phyloP scores from a whole-genome alignment of 64 coral and sea anemone species.

The Pocillopora damicornis region DNA sequence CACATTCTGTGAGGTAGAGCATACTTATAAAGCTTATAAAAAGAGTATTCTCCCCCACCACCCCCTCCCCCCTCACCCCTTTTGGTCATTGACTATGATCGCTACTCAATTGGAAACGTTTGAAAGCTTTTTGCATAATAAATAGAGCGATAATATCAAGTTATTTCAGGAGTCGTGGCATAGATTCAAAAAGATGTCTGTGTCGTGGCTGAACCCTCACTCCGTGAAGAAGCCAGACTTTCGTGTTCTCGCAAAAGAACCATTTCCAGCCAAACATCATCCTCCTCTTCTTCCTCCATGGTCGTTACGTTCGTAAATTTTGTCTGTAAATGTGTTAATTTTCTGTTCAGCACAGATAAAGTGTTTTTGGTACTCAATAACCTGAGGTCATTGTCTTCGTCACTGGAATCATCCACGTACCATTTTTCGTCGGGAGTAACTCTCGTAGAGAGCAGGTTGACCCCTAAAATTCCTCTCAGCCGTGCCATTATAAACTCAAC shows the following conservation, averaged over 20 bases:
- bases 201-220: neutral
- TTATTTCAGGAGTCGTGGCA: too few species aligned
- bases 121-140: too few species aligned
- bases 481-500: slow-evolving; percentile 19
- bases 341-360: neutral
- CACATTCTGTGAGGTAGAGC: too few species aligned
- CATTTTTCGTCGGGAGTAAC: slow-evolving; percentile 3
- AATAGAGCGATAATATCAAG: too few species aligned
- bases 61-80: too few species aligned
- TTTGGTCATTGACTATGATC: too few species aligned
- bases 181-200: neutral
- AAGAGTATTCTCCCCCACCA: too few species aligned
- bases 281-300: slow-evolving; percentile 4
- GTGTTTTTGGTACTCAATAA: neutral
- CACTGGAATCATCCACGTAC: slow-evolving; percentile 20
- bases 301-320: neutral
- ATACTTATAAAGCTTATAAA: too few species aligned
- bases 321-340: neutral
- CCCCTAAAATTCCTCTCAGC: slow-evolving; percentile 11
- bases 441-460: neutral
- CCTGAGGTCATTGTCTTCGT: neutral
- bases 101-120: too few species aligned
- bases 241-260: neutral
- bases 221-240: neutral
- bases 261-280: neutral